These are phyloP conservation scores for Drosophila prostipennis DNA, from an alignment of 2,888 invertebrate genomes.

Conservation along the genomic window DNA sequence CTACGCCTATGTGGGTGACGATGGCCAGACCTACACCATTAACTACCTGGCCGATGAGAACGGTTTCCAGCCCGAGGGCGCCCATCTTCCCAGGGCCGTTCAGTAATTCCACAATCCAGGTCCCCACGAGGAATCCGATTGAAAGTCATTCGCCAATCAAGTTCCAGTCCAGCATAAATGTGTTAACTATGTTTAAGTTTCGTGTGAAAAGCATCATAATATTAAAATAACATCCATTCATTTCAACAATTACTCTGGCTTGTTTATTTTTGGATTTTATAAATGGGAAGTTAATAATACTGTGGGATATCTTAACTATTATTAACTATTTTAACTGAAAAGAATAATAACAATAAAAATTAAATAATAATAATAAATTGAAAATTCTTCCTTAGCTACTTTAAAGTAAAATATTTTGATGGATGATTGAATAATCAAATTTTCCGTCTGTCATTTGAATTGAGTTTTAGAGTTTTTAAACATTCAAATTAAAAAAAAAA, in stretches of 20 bases:
- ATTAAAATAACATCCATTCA: conserved; percentile 20
- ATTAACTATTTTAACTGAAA: no score
- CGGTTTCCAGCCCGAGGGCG: conserved; percentile 84
- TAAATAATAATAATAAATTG: background rate
- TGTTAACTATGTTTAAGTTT: conserved; percentile 80
- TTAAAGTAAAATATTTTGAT: no score
- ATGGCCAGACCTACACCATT: conserved; percentile 86
- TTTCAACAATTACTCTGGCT: background rate
- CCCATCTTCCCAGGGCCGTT: conserved; percentile 81
- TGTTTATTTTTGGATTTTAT: background rate
- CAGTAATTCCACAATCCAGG: conserved; percentile 36
- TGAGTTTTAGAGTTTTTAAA: no score
- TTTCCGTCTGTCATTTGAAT: no score
- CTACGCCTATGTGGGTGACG: conserved; percentile 86
- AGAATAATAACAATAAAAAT: background rate
- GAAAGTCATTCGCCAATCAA: conserved; percentile 6
- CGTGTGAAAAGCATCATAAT: conserved; percentile 17
- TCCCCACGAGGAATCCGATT: conserved; percentile 4
- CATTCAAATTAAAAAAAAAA: no score
- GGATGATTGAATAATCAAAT: no score
- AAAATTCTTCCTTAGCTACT: background rate
- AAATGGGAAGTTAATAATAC: background rate
- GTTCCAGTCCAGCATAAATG: conserved; percentile 38
- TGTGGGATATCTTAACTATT: no score
- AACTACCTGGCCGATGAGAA: conserved; percentile 83